phyloP scores from a whole-genome alignment of 2,888 invertebrate genomes.

The Archips xylosteana region DNA sequence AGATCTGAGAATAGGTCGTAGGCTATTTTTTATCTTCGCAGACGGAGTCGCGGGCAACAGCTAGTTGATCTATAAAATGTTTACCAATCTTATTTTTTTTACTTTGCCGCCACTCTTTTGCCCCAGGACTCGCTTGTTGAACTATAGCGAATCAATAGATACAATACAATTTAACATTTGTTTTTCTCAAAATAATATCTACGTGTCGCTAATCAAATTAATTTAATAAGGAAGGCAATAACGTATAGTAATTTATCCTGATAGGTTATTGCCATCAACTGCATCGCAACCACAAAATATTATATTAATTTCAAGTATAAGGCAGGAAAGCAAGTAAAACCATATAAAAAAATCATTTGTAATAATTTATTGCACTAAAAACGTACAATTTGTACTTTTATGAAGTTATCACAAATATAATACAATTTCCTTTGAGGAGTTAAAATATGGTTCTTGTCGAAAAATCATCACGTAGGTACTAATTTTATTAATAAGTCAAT shows the following conservation, averaged over 20 bases:
- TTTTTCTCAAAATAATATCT: too few species aligned
- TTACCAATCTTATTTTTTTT: too few species aligned
- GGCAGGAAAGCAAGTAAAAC: background rate
- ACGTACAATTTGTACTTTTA: slow-evolving; percentile 48
- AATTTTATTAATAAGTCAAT: background rate
- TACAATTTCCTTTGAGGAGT: slow-evolving; percentile 48
- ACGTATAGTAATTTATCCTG: background rate
- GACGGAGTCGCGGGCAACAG: too few species aligned
- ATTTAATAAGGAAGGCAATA: background rate
- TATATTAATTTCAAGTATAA: background rate
- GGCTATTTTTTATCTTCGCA: too few species aligned
- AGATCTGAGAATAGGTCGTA: too few species aligned
- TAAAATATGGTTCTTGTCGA: slow-evolving; percentile 1
- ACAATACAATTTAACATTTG: too few species aligned
- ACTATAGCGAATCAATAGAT: too few species aligned
- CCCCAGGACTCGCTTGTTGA: too few species aligned
- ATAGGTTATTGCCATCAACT: background rate
- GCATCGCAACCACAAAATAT: background rate
- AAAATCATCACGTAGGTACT: background rate
- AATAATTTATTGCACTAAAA: slow-evolving; percentile 32
- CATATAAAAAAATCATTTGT: background rate
- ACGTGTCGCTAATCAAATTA: too few species aligned
- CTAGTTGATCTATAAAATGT: too few species aligned
- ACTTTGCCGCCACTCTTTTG: too few species aligned
- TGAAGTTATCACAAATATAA: slow-evolving; percentile 54